Conservation (phyloP, 2,797 vertebrate species). For the Euphonia xanthogaster region DNA sequence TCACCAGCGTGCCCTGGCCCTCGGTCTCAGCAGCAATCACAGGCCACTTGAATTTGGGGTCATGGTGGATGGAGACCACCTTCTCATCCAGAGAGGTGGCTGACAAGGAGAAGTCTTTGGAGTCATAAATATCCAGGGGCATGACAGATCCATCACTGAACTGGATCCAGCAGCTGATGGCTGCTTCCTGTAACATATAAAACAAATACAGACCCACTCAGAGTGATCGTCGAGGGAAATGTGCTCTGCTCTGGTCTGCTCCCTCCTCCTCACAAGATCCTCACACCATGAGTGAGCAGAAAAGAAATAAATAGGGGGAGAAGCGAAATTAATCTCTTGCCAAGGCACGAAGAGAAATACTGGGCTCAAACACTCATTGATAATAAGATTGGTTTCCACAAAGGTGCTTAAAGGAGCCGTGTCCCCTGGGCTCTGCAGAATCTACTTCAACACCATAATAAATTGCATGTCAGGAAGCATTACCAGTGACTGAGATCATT, state of each 20-base stretch:
- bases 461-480: slow-evolving; percentile 53
- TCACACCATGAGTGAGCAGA: neutral
- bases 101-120: slow-evolving; percentile 81
- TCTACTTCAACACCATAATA: slow-evolving; percentile 37
- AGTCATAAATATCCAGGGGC: slow-evolving; percentile 89
- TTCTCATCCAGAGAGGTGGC: slow-evolving; percentile 86
- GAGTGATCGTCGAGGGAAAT: neutral
- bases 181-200: slow-evolving; percentile 80
- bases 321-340: slow-evolving; percentile 16
- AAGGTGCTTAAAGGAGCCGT: slow-evolving; percentile 37
- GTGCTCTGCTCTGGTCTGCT: neutral
- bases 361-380: neutral
- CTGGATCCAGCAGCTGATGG: slow-evolving; percentile 91
- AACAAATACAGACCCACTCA: neutral
- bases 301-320: neutral
- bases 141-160: slow-evolving; percentile 92
- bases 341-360: neutral
- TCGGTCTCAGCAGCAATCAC: slow-evolving; percentile 83
- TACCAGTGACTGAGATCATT: slow-evolving; percentile 41
- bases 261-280: neutral
- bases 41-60: slow-evolving; percentile 75
- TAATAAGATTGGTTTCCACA: slow-evolving; percentile 35
- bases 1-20: slow-evolving; percentile 85
- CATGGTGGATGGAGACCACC: slow-evolving; percentile 84
- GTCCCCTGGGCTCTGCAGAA: slow-evolving; percentile 26